Evolutionary conservation across 2,113 vertebrate genomes (phyloP).

Genomic region (Oryzias curvinotus): DNA sequence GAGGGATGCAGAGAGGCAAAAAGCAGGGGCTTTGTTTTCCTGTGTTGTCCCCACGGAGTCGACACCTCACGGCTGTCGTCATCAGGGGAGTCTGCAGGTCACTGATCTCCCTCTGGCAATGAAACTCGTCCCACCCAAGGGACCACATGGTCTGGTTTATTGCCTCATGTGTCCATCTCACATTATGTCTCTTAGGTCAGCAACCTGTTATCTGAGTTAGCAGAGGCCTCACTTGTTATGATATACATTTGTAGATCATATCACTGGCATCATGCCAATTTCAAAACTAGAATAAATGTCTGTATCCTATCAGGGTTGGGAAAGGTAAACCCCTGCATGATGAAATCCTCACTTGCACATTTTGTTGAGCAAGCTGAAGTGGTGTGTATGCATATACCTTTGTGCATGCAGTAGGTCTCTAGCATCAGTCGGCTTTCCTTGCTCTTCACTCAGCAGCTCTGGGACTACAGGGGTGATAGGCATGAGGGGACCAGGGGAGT

Average conservation of each 20-base stretch:
- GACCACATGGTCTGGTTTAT: constrained; percentile 54
- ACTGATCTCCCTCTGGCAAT: constrained; percentile 58
- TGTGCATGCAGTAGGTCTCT: constrained; percentile 1
- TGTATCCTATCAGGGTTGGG: constrained; percentile 21
- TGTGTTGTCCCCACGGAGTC: constrained; percentile 62
- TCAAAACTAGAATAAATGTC: constrained; percentile 25
- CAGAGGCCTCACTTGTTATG: constrained; percentile 50
- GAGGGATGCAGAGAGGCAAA: constrained; percentile 51
- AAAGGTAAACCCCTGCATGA: neutral
- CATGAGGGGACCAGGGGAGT: constrained; percentile 59
- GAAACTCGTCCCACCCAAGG: constrained; percentile 61
- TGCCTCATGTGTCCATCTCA: constrained; percentile 49
- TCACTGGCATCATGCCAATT: constrained; percentile 39
- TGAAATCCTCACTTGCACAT: constrained; percentile 47
- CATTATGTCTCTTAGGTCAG: constrained; percentile 46
- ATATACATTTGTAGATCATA: constrained; percentile 35
- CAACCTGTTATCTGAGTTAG: constrained; percentile 58
- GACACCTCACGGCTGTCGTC: constrained; percentile 69
- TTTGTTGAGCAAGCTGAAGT: constrained; percentile 46
- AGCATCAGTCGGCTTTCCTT: constrained; percentile 8
- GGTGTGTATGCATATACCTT: constrained; percentile 10
- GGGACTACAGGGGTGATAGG: constrained; percentile 59
- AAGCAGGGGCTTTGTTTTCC: constrained; percentile 74
- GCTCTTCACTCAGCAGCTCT: constrained; percentile 51
- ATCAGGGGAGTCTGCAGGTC: constrained; percentile 72